These are phyloP conservation scores for Eurytoma californica DNA, from an alignment of 2,888 invertebrate species.

Conservation along the genomic window DNA sequence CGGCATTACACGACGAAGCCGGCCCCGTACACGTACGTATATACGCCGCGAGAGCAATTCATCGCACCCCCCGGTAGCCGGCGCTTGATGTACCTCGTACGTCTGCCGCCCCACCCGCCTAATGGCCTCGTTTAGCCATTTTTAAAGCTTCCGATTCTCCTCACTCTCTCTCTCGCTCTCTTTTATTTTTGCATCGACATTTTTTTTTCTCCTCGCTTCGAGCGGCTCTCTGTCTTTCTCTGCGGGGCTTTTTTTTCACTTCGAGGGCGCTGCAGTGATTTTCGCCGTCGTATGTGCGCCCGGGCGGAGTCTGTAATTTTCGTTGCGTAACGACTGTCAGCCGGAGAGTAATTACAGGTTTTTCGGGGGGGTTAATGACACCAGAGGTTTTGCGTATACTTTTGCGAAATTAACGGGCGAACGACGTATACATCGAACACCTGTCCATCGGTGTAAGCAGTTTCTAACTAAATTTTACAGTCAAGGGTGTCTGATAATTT, in stretches of 20 bases:
- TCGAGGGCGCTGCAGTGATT: not conserved
- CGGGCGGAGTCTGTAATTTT: constrained; percentile 11
- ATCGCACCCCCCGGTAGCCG: not conserved
- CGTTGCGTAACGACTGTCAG: not conserved
- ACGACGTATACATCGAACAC: not conserved
- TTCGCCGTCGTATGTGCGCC: constrained; percentile 11
- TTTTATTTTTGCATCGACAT: not conserved
- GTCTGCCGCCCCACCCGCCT: constrained; percentile 15
- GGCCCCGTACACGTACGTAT: constrained; percentile 5
- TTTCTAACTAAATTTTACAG: too few relatives aligned
- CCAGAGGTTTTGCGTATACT: not conserved
- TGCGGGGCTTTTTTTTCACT: not conserved
- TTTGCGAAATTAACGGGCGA: not conserved
- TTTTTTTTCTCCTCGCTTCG: not conserved
- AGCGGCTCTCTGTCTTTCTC: not conserved
- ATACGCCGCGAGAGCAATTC: constrained; percentile 11
- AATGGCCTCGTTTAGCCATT: constrained; percentile 56
- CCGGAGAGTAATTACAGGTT: constrained; percentile 1
- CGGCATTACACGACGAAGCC: constrained; percentile 48
- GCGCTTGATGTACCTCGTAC: constrained; percentile 15
- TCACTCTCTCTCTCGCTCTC: not conserved
- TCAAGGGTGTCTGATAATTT: too few relatives aligned
- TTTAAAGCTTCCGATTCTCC: constrained; percentile 51
- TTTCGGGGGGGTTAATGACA: not conserved
- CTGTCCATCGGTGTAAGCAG: too few relatives aligned